Evolutionary conservation across 1,140 invertebrate species (phyloP).

Genomic region (Lasioglossum baleicum): DNA sequence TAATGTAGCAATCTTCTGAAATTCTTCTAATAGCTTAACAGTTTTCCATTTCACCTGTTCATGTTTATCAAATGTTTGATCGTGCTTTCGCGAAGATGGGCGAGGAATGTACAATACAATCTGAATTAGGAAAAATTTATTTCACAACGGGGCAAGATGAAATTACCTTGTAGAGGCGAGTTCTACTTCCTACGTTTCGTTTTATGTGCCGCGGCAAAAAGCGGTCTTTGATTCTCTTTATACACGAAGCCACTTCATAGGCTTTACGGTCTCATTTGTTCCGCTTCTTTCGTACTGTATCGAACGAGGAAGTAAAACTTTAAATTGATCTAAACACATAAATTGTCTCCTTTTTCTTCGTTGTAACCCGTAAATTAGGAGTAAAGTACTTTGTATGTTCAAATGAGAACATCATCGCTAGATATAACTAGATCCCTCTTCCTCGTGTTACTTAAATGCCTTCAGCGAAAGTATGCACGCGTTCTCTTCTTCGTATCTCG

Average conservation of each 20-base stretch:
- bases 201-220: slow-evolving; percentile 26
- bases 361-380: background rate
- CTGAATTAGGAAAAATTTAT: slow-evolving; percentile 23
- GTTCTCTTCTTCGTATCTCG: background rate
- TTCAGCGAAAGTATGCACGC: background rate
- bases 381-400: background rate
- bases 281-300: slow-evolving; percentile 26
- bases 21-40: no score
- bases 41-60: no score
- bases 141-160: background rate
- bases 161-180: slow-evolving; percentile 29
- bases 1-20: no score
- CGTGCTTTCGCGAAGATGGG: no score
- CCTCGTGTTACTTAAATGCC: background rate
- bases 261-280: slow-evolving; percentile 36
- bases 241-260: slow-evolving; percentile 21
- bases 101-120: background rate
- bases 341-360: background rate
- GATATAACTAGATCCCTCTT: background rate
- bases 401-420: background rate
- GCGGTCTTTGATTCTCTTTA: slow-evolving; percentile 29
- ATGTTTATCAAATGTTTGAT: no score
- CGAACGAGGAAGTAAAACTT: slow-evolving; percentile 16
- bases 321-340: slow-evolving; percentile 8
- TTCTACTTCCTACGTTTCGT: slow-evolving; percentile 41